phyloP scores from a whole-genome alignment of 2,113 vertebrate species.

The Corydoras maculifer region DNA sequence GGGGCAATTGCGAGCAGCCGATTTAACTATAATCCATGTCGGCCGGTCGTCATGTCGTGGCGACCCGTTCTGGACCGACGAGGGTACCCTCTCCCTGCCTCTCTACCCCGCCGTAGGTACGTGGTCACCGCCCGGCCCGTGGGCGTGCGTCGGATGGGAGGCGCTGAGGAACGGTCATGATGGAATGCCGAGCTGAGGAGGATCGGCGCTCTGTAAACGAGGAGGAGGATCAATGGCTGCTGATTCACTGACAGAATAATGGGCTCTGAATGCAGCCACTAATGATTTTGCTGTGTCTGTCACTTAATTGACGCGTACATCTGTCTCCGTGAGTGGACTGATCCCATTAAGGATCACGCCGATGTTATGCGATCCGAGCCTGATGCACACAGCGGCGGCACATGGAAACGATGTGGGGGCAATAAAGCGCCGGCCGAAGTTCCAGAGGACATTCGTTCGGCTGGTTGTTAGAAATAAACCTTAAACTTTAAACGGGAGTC shows the following conservation, averaged over 20 bases:
- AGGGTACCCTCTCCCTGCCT: background rate
- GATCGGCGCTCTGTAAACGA: constrained; percentile 16
- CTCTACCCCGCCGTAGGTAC: constrained; percentile 9
- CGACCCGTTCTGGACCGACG: background rate
- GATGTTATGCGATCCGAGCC: background rate
- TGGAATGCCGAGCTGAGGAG: too few relatives aligned
- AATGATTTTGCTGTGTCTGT: constrained; percentile 27
- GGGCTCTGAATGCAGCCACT: constrained; percentile 29
- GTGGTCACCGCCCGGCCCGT: constrained; percentile 1
- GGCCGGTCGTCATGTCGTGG: background rate
- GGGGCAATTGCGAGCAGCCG: too few relatives aligned
- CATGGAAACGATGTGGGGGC: background rate
- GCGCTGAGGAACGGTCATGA: background rate
- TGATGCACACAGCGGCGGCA: constrained; percentile 23
- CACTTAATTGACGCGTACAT: constrained; percentile 32
- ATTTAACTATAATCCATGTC: too few relatives aligned
- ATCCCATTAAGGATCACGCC: constrained; percentile 25
- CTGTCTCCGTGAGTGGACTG: background rate
- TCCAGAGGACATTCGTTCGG: too few relatives aligned
- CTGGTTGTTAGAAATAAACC: too few relatives aligned
- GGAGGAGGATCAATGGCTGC: constrained; percentile 37
- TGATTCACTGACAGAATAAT: constrained; percentile 38
- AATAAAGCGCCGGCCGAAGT: too few relatives aligned
- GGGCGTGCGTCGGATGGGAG: background rate
- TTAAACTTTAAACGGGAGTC: too few relatives aligned